Evolutionary conservation across 1,140 invertebrate genomes (phyloP).

Genomic region (Bombus polaris): DNA sequence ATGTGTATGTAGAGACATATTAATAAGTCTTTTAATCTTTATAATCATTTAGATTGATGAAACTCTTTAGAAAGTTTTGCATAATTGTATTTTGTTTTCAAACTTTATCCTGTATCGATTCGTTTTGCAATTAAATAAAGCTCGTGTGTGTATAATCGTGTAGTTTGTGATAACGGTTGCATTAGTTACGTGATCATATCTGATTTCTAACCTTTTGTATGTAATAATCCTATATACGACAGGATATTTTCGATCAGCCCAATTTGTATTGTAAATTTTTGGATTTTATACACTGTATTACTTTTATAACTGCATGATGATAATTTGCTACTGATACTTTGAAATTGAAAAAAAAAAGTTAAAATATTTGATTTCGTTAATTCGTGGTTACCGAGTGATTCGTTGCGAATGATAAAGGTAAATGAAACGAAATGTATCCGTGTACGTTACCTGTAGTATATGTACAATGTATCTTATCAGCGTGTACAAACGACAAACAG

Average conservation of each 20-base stretch:
- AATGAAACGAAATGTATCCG: not conserved
- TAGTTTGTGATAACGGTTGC: not conserved
- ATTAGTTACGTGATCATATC: not conserved
- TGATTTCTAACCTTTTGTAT: conserved; percentile 9
- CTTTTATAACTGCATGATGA: conserved; percentile 23
- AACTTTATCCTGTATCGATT: not conserved
- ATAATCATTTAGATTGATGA: conserved; percentile 1
- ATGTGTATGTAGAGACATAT: not conserved
- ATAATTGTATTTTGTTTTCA: not conserved
- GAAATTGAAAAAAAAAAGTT: not conserved
- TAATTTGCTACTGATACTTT: not conserved
- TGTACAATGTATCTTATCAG: conserved; percentile 50
- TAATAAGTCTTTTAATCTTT: not conserved
- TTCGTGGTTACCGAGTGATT: not conserved
- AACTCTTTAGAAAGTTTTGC: not conserved
- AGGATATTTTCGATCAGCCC: not conserved
- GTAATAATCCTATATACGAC: not conserved
- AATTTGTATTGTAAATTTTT: not conserved
- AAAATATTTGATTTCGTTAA: conserved; percentile 15
- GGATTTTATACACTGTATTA: conserved; percentile 30
- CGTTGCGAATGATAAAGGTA: not conserved
- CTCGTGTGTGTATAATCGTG: not conserved
- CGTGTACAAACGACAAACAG: conserved; percentile 58
- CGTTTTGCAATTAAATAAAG: not conserved
- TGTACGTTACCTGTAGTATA: conserved; percentile 45